Base-by-base conservation (phyloP, 2,113 vertebrate genomes). In the Pseudois nayaur region DNA sequence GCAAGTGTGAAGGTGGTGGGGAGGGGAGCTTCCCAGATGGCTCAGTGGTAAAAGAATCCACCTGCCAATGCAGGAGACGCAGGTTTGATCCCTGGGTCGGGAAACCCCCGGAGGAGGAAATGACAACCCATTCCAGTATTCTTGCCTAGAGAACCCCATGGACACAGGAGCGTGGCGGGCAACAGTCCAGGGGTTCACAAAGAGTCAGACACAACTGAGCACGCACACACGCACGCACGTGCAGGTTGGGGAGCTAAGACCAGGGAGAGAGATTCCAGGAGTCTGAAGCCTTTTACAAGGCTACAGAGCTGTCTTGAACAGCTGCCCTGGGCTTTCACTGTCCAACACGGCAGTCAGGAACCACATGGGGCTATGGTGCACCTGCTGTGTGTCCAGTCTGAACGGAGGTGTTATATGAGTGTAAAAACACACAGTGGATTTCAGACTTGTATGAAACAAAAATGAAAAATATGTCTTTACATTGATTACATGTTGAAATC, bases 291-390 rank as follows among this genome's bases (percentile, higher is more conserved):
- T 43, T 76, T 33, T 27, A 48, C 2, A 25, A 55, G 59, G 45
- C n/a, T 27, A 14, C 16, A 45, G 78, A 54, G 33, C 16, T 9
- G 15, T 59, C 60, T 19, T 1, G 36, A 36, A 23, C 16, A 31
- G 29, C 1, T 8, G 27, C 13, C 59, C 31, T 0, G 76, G 87
- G 67, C 5, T 21, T 1, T 23, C 6, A 9, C 52, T 12, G 15
- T 5, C 83, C 67, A 48, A 1, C 2, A 15, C 1, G 5, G 79
- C 0, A 5, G 60, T 87, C 27, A 3, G 0, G 5, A 60, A 62
- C 62, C 86, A 43, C 54, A 13, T 0, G 0, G 23, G 54, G 33
- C 48, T 5, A 2, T 0, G 1, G 54, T 21, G 31, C 16, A 8
- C 14, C 0, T 12, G 33, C 6, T 1, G 1, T 8, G 16, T 25